A percentile compares a stretch with the other conserved stretches of the same genome.
Evolutionary conservation across 2,888 invertebrate species (phyloP).

Genomic region (Patella pellucida): DNA sequence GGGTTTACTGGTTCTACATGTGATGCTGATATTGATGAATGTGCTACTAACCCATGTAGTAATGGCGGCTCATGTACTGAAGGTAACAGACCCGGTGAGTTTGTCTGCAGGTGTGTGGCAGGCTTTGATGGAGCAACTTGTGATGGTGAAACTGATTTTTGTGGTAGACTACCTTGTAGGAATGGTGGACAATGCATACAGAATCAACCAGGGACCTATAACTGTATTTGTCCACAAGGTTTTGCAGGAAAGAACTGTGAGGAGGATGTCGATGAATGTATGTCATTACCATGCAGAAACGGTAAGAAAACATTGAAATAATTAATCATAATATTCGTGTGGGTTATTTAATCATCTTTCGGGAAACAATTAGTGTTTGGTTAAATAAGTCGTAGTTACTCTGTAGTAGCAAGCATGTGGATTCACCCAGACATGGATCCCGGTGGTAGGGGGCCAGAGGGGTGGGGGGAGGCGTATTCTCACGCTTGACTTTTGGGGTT

Average conservation of each 20-base stretch:
- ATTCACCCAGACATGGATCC: no score
- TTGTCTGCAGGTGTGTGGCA: conserved; percentile 40
- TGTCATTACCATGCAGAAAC: neutral
- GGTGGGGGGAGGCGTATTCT: no score
- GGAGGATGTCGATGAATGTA: conserved; percentile 15
- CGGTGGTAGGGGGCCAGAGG: no score
- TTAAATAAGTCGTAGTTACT: no score
- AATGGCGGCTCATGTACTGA: conserved; percentile 15
- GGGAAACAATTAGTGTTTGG: no score
- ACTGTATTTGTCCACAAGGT: conserved; percentile 36
- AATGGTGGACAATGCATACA: conserved; percentile 36
- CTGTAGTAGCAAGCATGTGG: no score
- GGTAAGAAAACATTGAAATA: neutral
- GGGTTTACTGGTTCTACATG: conserved; percentile 14
- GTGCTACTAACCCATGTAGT: conserved; percentile 16
- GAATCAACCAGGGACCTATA: conserved; percentile 23
- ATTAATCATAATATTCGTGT: no score
- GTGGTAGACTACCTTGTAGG: conserved; percentile 32
- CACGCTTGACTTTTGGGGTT: no score
- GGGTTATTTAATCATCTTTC: no score
- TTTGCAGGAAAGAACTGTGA: conserved; percentile 49
- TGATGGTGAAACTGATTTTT: conserved; percentile 38
- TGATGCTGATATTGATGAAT: conserved; percentile 24
- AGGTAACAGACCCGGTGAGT: conserved; percentile 22
- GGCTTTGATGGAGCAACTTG: conserved; percentile 42